Evolutionary conservation across 2,113 vertebrate genomes (phyloP).

Genomic region (Puma concolor): DNA sequence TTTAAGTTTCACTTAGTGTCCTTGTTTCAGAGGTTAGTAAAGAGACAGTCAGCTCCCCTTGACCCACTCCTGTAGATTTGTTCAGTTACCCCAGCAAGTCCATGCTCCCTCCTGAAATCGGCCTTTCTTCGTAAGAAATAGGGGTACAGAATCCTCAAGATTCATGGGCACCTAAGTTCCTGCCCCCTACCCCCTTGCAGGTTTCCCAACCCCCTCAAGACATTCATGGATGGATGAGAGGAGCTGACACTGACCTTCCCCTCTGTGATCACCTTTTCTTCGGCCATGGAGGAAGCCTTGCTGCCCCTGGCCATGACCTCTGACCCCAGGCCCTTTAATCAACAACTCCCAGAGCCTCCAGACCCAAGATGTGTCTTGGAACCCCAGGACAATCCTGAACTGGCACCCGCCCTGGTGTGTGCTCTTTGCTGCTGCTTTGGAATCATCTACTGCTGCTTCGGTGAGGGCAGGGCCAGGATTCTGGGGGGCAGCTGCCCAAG

Average conservation of each 20-base stretch:
- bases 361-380: conserved; percentile 87
- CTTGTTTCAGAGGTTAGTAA: conserved; percentile 6
- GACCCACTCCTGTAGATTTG: background rate
- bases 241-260: background rate
- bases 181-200: conserved; percentile 56
- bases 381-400: conserved; percentile 87
- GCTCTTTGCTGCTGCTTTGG: conserved; percentile 93
- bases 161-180: background rate
- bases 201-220: conserved; percentile 19
- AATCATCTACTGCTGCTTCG: conserved; percentile 94
- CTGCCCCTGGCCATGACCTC: conserved; percentile 79
- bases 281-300: conserved; percentile 73
- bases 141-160: background rate
- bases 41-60: background rate
- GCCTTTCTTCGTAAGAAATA: conserved; percentile 35
- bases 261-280: conserved; percentile 55
- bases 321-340: conserved; percentile 84
- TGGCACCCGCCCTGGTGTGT: conserved; percentile 90
- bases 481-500: conserved; percentile 32
- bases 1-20: conserved; percentile 32
- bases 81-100: background rate
- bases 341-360: conserved; percentile 80
- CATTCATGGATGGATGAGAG: conserved; percentile 57
- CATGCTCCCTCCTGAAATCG: background rate
- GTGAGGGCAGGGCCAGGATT: conserved; percentile 82